Conservation (phyloP, 2,113 vertebrate species). For the pig (Sus scrofa) region DNA sequence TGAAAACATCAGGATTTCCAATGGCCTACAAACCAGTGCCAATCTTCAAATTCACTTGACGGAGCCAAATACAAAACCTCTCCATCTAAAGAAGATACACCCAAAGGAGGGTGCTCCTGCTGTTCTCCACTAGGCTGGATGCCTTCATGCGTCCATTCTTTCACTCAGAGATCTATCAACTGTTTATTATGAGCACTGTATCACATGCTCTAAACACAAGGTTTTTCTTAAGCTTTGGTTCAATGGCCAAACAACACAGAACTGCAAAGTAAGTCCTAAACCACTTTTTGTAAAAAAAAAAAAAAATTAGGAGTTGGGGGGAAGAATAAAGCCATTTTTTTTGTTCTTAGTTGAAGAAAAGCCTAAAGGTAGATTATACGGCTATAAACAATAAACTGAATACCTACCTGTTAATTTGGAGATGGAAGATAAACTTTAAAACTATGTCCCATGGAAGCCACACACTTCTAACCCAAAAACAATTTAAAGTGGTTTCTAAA, state of each 20-base stretch:
- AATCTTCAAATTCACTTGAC: neutral
- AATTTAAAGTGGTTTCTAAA: conserved; percentile 5
- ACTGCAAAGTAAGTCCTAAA: neutral
- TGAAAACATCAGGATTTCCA: neutral
- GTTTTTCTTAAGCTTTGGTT: conserved; percentile 24
- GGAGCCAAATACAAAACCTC: neutral
- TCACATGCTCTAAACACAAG: neutral
- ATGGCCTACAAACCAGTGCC: conserved; percentile 16
- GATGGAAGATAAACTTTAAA: conserved; percentile 2
- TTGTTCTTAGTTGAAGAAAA: conserved; percentile 31
- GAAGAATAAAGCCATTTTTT: neutral
- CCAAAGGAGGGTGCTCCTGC: neutral
- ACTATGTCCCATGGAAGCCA: neutral
- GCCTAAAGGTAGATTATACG: neutral
- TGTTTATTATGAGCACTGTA: neutral
- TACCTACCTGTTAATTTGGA: neutral
- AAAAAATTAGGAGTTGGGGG: too few species aligned
- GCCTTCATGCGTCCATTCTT: neutral
- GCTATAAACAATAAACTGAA: neutral
- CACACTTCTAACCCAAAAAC: neutral
- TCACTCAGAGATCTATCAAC: neutral
- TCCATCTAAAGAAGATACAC: neutral
- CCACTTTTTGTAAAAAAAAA: neutral
- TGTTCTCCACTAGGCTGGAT: neutral
- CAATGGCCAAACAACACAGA: neutral